A percentile compares a stretch with the other conserved stretches of the same genome.
phyloP scores from a whole-genome alignment of 2,113 vertebrate genomes.

The Tenrec ecaudatus region DNA sequence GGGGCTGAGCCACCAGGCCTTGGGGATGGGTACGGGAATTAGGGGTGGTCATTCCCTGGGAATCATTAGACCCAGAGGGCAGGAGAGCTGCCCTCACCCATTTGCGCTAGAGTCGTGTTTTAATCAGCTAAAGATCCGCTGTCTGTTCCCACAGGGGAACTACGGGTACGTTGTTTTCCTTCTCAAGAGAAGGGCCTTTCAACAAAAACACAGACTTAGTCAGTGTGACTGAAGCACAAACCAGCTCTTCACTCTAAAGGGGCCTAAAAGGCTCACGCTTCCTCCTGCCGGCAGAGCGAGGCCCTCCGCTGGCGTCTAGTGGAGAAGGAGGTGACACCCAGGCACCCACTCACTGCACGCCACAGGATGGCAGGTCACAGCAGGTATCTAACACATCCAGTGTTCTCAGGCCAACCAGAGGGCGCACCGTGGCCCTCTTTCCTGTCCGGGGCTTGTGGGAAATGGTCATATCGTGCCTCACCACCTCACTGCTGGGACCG shows the following conservation, averaged over 20 bases:
- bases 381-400: not conserved
- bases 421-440: not conserved
- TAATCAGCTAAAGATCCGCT: constrained; percentile 21
- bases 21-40: not conserved
- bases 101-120: not conserved
- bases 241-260: not conserved
- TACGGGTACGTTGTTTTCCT: constrained; percentile 47
- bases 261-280: not conserved
- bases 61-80: not conserved
- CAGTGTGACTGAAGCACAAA: not conserved
- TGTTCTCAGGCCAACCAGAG: not conserved
- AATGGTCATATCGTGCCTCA: not conserved
- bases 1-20: no score
- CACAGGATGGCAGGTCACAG: not conserved
- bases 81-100: not conserved
- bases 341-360: not conserved
- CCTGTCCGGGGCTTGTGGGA: not conserved
- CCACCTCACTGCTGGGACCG: not conserved
- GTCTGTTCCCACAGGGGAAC: constrained; percentile 51
- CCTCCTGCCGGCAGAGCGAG: not conserved
- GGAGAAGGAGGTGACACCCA: not conserved
- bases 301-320: fast-evolving
- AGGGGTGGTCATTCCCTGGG: not conserved
- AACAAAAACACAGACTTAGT: not conserved
- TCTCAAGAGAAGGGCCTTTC: constrained; percentile 60